Conservation (phyloP, 1,140 invertebrate species). For the Bombus vancouverensis region DNA sequence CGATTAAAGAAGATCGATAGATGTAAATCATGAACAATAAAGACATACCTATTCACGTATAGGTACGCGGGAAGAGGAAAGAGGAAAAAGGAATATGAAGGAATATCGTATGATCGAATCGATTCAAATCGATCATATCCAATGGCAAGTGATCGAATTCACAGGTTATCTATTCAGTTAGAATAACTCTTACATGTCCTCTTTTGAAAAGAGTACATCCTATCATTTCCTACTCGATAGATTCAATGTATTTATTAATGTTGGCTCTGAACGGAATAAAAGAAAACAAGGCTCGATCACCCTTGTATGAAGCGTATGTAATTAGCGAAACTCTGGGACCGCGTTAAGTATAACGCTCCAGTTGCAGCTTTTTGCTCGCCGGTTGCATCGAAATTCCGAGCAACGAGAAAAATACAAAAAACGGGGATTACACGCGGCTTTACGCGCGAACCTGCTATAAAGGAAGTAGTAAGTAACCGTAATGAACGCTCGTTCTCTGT, state of each 20-base stretch:
- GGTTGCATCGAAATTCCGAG: slow-evolving; percentile 1
- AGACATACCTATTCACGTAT: too few species aligned
- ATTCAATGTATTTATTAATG: neutral
- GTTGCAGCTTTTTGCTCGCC: neutral
- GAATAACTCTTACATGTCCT: neutral
- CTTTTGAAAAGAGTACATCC: neutral
- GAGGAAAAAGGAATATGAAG: neutral
- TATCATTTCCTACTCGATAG: neutral
- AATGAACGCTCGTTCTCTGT: slow-evolving; percentile 17
- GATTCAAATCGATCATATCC: slow-evolving; percentile 56
- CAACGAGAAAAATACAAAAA: neutral
- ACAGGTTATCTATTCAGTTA: slow-evolving; percentile 1
- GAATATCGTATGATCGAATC: slow-evolving; percentile 26
- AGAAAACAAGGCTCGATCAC: neutral
- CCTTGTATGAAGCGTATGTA: neutral
- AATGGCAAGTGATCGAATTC: slow-evolving; percentile 12
- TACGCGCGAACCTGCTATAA: neutral
- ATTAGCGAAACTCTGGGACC: slow-evolving; percentile 1
- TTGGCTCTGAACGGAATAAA: neutral
- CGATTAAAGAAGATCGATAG: too few species aligned
- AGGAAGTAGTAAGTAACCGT: slow-evolving; percentile 20
- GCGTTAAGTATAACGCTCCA: neutral
- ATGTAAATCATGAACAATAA: too few species aligned
- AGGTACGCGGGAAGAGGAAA: neutral
- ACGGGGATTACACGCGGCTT: neutral